A percentile compares a stretch with the other conserved stretches of the same genome.
phyloP scores from a whole-genome alignment of 2,113 vertebrate genomes.

The Microcebus jonahi region DNA sequence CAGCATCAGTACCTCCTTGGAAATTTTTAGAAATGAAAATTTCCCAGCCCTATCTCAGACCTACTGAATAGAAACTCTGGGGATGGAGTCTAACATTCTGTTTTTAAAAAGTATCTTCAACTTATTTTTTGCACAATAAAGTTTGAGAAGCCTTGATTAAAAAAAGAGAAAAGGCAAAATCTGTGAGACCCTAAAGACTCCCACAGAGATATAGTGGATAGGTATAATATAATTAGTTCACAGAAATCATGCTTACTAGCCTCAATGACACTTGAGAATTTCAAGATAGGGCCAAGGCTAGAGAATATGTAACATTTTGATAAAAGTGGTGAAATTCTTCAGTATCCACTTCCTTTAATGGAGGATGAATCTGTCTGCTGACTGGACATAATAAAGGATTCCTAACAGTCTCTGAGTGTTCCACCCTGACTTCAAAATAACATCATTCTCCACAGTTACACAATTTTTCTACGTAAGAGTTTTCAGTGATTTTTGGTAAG shows the following conservation, averaged over 20 bases:
- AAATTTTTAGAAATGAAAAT: neutral
- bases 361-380: neutral
- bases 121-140: neutral
- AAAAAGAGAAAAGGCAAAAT: neutral
- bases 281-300: neutral
- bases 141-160: neutral
- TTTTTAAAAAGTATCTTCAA: neutral
- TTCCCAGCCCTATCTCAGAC: neutral
- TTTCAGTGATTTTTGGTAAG: slow-evolving; percentile 2
- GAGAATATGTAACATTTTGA: neutral
- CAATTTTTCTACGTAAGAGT: neutral
- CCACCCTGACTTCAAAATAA: neutral
- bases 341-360: too few relatives aligned
- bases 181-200: neutral
- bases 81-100: neutral
- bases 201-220: too few relatives aligned
- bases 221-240: neutral
- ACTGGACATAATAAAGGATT: neutral
- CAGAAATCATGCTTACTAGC: neutral
- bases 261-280: neutral
- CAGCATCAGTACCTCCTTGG: neutral
- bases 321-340: neutral
- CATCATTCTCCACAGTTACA: neutral
- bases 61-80: neutral
- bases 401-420: neutral